Evolutionary conservation across 2,797 vertebrate species (phyloP).

Genomic region (Acipenser ruthenus): DNA sequence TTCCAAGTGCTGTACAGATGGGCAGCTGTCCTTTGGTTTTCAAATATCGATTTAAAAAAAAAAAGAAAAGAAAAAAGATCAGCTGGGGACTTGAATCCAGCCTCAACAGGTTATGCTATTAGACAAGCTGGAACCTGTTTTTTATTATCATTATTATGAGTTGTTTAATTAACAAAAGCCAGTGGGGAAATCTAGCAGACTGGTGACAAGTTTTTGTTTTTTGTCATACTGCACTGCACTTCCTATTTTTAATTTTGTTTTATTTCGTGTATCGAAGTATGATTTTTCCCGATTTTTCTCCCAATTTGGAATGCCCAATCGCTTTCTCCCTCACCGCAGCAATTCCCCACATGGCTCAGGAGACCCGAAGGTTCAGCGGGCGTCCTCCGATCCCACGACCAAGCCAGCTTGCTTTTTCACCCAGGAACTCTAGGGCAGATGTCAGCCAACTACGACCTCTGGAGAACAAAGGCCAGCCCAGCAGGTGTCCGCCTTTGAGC

Average conservation of each 20-base stretch:
- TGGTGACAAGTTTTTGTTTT: constrained; percentile 34
- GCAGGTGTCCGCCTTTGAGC: too few relatives aligned
- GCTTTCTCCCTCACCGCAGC: too few relatives aligned
- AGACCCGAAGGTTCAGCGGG: too few relatives aligned
- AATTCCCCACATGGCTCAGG: too few relatives aligned
- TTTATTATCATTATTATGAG: constrained; percentile 35
- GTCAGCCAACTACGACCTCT: too few relatives aligned
- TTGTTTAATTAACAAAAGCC: constrained; percentile 54
- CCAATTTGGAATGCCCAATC: too few relatives aligned
- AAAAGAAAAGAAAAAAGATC: constrained; percentile 31
- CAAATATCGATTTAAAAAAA: constrained; percentile 26
- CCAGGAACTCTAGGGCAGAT: too few relatives aligned
- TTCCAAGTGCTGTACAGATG: constrained; percentile 18
- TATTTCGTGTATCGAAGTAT: too few relatives aligned
- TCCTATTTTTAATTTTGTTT: neutral
- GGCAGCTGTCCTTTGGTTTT: constrained; percentile 17
- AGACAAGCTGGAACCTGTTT: constrained; percentile 57
- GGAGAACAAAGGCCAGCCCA: too few relatives aligned
- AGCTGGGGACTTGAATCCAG: constrained; percentile 57
- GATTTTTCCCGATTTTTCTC: too few relatives aligned
- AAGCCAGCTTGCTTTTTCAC: too few relatives aligned
- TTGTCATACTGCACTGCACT: constrained; percentile 25
- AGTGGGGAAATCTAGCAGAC: constrained; percentile 43
- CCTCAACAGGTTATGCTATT: constrained; percentile 54
- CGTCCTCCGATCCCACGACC: too few relatives aligned